A percentile compares a stretch with the other conserved stretches of the same genome.
phyloP scores from a whole-genome alignment of 2,797 vertebrate genomes.

The Anniella stebbinsi region DNA sequence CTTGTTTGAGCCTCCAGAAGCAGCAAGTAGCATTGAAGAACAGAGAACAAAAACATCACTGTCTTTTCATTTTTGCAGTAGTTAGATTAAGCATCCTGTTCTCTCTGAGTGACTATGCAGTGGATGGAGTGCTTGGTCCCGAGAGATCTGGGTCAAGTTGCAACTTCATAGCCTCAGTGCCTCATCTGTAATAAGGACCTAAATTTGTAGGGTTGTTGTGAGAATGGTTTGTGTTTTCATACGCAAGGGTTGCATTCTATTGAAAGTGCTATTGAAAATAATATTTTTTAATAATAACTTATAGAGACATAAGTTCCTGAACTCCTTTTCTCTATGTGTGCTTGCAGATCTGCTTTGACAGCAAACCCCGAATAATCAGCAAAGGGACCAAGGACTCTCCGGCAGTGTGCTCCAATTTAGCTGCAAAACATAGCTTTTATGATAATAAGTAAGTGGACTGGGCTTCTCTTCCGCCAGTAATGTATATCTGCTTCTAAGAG shows the following conservation, averaged over 20 bases:
- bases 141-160: neutral
- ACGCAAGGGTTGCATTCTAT: neutral
- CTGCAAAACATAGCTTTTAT: conserved; percentile 94
- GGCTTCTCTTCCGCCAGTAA: neutral
- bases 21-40: neutral
- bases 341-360: conserved; percentile 97
- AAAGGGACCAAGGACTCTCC: conserved; percentile 96
- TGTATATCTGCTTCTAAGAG: neutral
- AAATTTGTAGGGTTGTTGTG: neutral
- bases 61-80: neutral
- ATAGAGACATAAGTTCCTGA: neutral
- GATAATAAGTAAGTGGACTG: conserved; percentile 92
- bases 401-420: conserved; percentile 95
- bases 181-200: neutral
- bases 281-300: neutral
- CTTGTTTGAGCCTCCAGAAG: neutral
- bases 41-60: neutral
- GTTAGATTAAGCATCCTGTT: conserved; percentile 7
- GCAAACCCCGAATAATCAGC: conserved; percentile 98
- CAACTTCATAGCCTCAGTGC: neutral
- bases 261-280: neutral
- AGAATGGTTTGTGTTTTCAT: neutral
- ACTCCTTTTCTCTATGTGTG: conserved; percentile 40
- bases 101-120: neutral
- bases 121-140: neutral